Percentiles rank a stretch among this genome's conserved stretches.
These are phyloP conservation scores for Hirtodrosophila histrioides DNA, from an alignment of 2,888 invertebrate species.

Conservation along the genomic window DNA sequence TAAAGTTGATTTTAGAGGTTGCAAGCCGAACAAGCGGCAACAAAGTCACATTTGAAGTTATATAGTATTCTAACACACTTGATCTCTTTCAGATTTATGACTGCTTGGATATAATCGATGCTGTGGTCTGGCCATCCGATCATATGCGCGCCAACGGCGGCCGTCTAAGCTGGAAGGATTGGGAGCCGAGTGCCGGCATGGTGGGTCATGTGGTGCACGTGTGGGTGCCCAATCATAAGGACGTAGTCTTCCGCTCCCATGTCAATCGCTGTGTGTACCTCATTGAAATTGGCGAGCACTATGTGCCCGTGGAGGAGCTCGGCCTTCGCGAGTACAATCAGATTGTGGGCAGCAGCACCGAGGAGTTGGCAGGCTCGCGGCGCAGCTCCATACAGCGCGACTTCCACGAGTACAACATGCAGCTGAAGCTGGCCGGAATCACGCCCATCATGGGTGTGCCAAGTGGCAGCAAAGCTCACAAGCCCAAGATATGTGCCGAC, in stretches of 20 bases:
- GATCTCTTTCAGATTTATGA: conserved; percentile 89
- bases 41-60: too few relatives aligned
- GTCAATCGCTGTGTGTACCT: conserved; percentile 96
- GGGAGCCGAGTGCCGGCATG: conserved; percentile 96
- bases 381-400: conserved; percentile 78
- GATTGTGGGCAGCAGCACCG: conserved; percentile 71
- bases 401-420: conserved; percentile 68
- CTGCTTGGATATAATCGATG: conserved; percentile 95
- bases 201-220: conserved; percentile 96
- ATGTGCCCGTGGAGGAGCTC: conserved; percentile 95
- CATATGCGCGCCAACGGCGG: conserved; percentile 94
- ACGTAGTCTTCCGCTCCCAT: conserved; percentile 93
- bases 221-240: conserved; percentile 97
- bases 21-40: too few relatives aligned
- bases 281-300: conserved; percentile 96
- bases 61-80: not conserved
- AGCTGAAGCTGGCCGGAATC: conserved; percentile 66
- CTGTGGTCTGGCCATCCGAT: conserved; percentile 97
- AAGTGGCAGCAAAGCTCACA: conserved; percentile 36
- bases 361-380: conserved; percentile 68
- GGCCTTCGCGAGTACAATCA: conserved; percentile 88
- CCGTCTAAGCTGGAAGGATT: conserved; percentile 94
- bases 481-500: conserved; percentile 75
- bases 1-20: too few relatives aligned
- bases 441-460: conserved; percentile 67